A percentile compares a stretch with the other conserved stretches of the same genome.
phyloP scores from a whole-genome alignment of 2,888 invertebrate genomes.

The Julus scanicus region DNA sequence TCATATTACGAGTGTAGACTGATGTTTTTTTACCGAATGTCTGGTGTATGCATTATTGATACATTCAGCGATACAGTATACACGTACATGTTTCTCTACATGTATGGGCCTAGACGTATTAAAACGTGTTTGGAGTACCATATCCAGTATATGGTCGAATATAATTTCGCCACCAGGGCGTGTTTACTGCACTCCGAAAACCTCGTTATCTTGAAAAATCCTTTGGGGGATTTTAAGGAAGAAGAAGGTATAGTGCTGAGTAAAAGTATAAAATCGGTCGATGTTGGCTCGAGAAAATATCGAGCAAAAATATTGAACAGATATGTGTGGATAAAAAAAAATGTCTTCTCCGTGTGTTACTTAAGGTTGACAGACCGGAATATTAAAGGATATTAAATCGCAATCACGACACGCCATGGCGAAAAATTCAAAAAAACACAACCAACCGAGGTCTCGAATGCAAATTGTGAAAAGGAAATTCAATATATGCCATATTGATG shows the following conservation, averaged over 20 bases:
- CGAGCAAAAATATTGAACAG: slow-evolving; percentile 5
- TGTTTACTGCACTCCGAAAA: background rate
- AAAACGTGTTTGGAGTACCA: too few species aligned
- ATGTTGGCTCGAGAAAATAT: background rate
- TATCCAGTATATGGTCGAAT: too few species aligned
- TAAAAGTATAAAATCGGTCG: background rate
- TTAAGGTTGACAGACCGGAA: slow-evolving; percentile 43
- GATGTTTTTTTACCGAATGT: too few species aligned
- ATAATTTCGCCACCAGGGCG: too few species aligned
- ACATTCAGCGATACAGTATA: too few species aligned
- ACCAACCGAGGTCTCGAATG: background rate
- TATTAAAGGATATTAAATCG: slow-evolving; percentile 43
- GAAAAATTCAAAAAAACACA: background rate
- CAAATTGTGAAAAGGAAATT: slow-evolving; percentile 13
- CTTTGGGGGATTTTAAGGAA: background rate
- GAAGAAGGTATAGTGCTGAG: too few species aligned
- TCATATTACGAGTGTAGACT: too few species aligned
- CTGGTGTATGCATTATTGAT: too few species aligned
- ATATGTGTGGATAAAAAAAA: background rate
- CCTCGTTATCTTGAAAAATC: background rate
- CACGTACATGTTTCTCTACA: too few species aligned
- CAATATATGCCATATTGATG: slow-evolving; percentile 3
- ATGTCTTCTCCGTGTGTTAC: background rate
- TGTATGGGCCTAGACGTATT: too few species aligned
- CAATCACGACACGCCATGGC: background rate